Conservation (phyloP, 2,113 vertebrate species). For the Hemicordylus capensis region DNA sequence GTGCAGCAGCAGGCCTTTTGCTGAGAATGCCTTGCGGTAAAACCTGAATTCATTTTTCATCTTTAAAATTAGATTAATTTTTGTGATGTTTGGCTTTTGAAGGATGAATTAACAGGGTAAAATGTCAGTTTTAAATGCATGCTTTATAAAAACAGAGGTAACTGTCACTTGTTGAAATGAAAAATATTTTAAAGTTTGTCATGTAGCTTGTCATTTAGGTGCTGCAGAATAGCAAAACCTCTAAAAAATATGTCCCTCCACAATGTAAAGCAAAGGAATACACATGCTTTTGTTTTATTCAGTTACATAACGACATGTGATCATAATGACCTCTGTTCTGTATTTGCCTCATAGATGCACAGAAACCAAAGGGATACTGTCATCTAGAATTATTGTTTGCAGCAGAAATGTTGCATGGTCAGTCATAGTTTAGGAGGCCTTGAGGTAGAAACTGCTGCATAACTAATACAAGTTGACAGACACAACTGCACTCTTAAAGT, state of each 20-base stretch:
- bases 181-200: not conserved
- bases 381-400: conserved; percentile 76
- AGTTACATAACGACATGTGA: conserved; percentile 67
- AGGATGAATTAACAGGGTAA: conserved; percentile 3
- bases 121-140: conserved; percentile 23
- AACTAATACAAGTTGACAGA: conserved; percentile 72
- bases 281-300: conserved; percentile 46
- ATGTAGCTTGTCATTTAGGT: not conserved
- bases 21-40: conserved; percentile 11
- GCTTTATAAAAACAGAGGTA: conserved; percentile 12
- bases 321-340: conserved; percentile 65
- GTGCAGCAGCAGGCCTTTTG: not conserved
- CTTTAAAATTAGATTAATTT: conserved; percentile 34
- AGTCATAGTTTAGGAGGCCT: conserved; percentile 69
- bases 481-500: conserved; percentile 66
- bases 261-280: conserved; percentile 30
- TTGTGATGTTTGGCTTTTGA: conserved; percentile 14
- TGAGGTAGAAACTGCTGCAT: conserved; percentile 63
- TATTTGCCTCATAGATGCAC: conserved; percentile 62
- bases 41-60: not conserved
- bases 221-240: not conserved
- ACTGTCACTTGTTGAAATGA: conserved; percentile 12
- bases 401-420: conserved; percentile 67
- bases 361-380: conserved; percentile 72
- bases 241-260: not conserved